Percentiles rank a stretch among this genome's conserved stretches.
These are phyloP conservation scores for Tokudaia tokunoshimensis DNA, from an alignment of 2,797 vertebrate species.

Conservation along the genomic window DNA sequence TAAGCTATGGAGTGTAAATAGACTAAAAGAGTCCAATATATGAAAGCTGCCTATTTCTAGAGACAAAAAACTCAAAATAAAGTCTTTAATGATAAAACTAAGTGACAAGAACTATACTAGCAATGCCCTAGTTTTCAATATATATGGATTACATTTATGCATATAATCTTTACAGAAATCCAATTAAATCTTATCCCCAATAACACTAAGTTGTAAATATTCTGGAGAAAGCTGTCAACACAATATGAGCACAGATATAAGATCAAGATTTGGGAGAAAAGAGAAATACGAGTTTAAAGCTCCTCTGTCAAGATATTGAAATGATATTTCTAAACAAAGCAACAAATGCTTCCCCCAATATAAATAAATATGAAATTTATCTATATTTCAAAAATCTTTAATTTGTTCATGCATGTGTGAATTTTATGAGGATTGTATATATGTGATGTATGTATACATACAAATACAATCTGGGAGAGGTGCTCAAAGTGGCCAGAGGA, in stretches of 20 bases:
- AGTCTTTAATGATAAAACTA: slow-evolving; percentile 69
- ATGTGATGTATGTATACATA: not conserved
- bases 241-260: not conserved
- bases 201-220: slow-evolving; percentile 16
- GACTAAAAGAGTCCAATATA: slow-evolving; percentile 42
- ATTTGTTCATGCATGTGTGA: no score
- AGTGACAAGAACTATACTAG: slow-evolving; percentile 36
- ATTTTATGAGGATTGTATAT: not conserved
- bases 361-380: not conserved
- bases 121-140: slow-evolving; percentile 54
- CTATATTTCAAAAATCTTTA: not conserved
- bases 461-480: fast-evolving
- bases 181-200: slow-evolving; percentile 16
- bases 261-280: not conserved
- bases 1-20: not conserved
- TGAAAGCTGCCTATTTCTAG: slow-evolving; percentile 18
- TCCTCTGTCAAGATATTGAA: not conserved
- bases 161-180: not conserved
- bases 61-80: slow-evolving; percentile 75
- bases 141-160: slow-evolving; percentile 62
- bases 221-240: not conserved
- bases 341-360: fast-evolving
- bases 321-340: not conserved
- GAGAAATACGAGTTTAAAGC: not conserved
- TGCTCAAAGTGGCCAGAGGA: not conserved